phyloP scores from a whole-genome alignment of 2,888 invertebrate species.

The Oegoconia quadripuncta region DNA sequence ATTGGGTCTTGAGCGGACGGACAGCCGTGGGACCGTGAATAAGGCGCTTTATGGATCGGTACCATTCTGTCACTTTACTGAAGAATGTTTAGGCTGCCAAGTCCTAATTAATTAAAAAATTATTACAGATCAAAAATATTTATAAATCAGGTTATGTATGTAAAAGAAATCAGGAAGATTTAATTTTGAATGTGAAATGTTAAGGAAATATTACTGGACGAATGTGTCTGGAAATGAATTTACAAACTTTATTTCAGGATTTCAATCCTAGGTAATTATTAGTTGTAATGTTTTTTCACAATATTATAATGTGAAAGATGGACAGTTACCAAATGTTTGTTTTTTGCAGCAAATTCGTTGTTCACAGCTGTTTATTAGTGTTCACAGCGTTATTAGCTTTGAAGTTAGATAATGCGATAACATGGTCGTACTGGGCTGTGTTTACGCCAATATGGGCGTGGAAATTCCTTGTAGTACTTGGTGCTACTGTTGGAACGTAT shows the following conservation, averaged over 20 bases:
- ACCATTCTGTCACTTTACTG: too few relatives aligned
- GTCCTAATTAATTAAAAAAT: too few relatives aligned
- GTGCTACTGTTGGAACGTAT: slow-evolving; percentile 94
- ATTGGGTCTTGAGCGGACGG: too few relatives aligned
- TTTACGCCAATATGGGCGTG: slow-evolving; percentile 99
- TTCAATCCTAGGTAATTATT: slow-evolving; percentile 90
- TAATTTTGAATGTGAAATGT: slow-evolving; percentile 37
- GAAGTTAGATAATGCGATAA: slow-evolving; percentile 90
- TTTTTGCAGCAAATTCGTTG: slow-evolving; percentile 93
- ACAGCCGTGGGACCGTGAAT: too few relatives aligned
- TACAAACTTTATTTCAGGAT: slow-evolving; percentile 93
- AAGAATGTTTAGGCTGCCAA: too few relatives aligned
- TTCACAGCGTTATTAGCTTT: slow-evolving; percentile 95
- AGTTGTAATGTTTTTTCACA: not conserved
- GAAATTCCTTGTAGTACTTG: slow-evolving; percentile 94
- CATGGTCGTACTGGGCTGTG: slow-evolving; percentile 97
- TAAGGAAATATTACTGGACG: slow-evolving; percentile 34
- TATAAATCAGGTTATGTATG: not conserved
- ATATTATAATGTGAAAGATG: too few relatives aligned
- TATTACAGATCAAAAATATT: too few relatives aligned
- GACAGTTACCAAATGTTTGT: too few relatives aligned
- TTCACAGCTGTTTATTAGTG: slow-evolving; percentile 94
- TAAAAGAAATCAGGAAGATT: slow-evolving; percentile 1
- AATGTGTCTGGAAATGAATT: slow-evolving; percentile 86
- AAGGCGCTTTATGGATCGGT: too few relatives aligned